Conservation (phyloP, 2,888 invertebrate species). For the Xylocampa areola region DNA sequence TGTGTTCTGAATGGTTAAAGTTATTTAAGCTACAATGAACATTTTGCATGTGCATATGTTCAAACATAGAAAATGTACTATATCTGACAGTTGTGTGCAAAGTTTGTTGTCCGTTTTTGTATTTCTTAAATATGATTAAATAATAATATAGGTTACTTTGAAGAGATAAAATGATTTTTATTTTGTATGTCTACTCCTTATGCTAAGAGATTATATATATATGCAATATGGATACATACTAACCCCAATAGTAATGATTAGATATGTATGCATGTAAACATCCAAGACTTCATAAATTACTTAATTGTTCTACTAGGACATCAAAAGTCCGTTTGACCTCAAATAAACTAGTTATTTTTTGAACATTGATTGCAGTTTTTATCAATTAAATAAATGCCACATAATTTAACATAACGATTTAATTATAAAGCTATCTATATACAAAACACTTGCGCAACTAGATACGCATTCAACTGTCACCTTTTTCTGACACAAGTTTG, state of each 20-base stretch:
- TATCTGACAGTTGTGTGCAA: constrained; percentile 70
- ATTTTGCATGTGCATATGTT: constrained; percentile 77
- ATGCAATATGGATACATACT: too few relatives aligned
- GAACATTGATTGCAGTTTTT: background rate
- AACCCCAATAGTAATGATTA: too few relatives aligned
- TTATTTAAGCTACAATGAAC: constrained; percentile 34
- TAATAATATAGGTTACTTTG: constrained; percentile 73
- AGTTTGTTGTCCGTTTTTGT: constrained; percentile 78
- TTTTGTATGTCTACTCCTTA: too few relatives aligned
- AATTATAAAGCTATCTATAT: constrained; percentile 50
- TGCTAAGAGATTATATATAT: too few relatives aligned
- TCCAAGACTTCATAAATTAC: too few relatives aligned
- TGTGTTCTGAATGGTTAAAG: constrained; percentile 45
- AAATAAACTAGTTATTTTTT: too few relatives aligned
- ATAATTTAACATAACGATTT: constrained; percentile 29
- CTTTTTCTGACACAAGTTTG: constrained; percentile 60
- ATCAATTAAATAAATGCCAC: background rate
- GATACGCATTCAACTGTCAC: constrained; percentile 26
- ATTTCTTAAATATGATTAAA: constrained; percentile 72
- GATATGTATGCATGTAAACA: too few relatives aligned
- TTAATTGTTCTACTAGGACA: too few relatives aligned
- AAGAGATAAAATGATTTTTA: constrained; percentile 50
- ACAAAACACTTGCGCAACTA: constrained; percentile 42
- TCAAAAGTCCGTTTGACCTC: too few relatives aligned
- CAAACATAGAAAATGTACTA: constrained; percentile 67